Evolutionary conservation across 2,797 vertebrate species (phyloP), one percentile per base, ranked within the genome.

Genomic region (Furcifer pardalis): DNA sequence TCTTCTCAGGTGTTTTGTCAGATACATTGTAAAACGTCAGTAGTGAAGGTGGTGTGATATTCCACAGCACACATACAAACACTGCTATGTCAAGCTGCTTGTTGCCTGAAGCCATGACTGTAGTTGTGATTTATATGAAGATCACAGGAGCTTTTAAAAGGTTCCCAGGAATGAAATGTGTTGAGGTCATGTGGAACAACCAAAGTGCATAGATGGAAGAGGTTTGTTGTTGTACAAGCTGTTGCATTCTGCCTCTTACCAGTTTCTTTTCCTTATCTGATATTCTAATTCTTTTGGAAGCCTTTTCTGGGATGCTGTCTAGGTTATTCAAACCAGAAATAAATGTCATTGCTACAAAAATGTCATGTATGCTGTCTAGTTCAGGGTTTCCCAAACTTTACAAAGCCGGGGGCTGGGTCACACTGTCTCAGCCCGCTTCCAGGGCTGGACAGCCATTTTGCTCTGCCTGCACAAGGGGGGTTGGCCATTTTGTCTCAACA

Each of bases 161-260:
- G 83, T 88, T 93, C 88, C 91, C 79, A 81, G n/a, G 78, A 63
- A 82, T 87, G 91, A 94, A 56, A 94, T 91, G 90, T 7, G 62
- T 30, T 1, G 9, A 77, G 30, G 84, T 44, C 82, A 59, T 35
- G 79, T 89, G 78, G 78, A 90, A 77, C 76, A 89, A 86, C 84
- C 84, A 89, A 86, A 60, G 88, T 86, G 66, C 62, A 25, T 44
- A 86, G 71, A 42, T 81, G 77, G 1, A 0, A 86, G 79, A 44
- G 40, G 32, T 60, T 84, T 73, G 75, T 30, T 72, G 1, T 10
- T 37, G 46, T 37, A 44, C 89, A 90, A 90, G 90, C 86, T 90
- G 91, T 83, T 89, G 77, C 79, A 90, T n/a, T 1, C 25, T 66
- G 30, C 25, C 32, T 62, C 66, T 56, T 66, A 32, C 59, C 56